phyloP scores from a whole-genome alignment of 2,113 vertebrate genomes.

The mouse (Mus musculus) region DNA sequence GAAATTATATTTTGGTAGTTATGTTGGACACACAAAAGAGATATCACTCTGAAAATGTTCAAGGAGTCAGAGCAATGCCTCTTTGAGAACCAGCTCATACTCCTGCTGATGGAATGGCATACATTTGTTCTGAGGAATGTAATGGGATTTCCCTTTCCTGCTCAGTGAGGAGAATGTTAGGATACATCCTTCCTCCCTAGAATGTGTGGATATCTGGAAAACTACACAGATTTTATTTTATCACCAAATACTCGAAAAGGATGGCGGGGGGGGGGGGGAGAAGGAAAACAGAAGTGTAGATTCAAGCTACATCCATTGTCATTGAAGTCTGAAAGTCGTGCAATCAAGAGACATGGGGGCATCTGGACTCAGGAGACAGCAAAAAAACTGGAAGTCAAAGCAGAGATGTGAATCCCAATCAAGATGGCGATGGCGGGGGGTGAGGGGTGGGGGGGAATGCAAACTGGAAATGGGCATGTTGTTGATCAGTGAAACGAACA shows the following conservation, averaged over 20 bases:
- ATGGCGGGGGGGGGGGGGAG: too few species aligned
- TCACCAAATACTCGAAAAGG: neutral
- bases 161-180: neutral
- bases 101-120: neutral
- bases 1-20: conserved; percentile 77
- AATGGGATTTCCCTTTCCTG: neutral
- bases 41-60: conserved; percentile 69
- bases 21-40: conserved; percentile 69
- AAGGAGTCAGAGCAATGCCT: conserved; percentile 24
- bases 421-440: neutral
- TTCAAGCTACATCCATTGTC: neutral
- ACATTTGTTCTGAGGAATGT: conserved; percentile 52
- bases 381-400: neutral
- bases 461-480: neutral
- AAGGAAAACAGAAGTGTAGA: conserved; percentile 2
- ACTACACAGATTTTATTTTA: neutral
- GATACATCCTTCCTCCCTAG: neutral
- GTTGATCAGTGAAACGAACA: neutral
- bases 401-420: neutral
- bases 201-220: neutral
- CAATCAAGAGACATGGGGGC: neutral
- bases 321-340: neutral
- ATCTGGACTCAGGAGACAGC: neutral
- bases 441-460: too few species aligned
- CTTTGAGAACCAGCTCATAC: conserved; percentile 48